Percentiles rank a stretch among this genome's conserved stretches.
Evolutionary conservation across 2,888 invertebrate genomes (phyloP).

Genomic region (Nymphalis polychloros): DNA sequence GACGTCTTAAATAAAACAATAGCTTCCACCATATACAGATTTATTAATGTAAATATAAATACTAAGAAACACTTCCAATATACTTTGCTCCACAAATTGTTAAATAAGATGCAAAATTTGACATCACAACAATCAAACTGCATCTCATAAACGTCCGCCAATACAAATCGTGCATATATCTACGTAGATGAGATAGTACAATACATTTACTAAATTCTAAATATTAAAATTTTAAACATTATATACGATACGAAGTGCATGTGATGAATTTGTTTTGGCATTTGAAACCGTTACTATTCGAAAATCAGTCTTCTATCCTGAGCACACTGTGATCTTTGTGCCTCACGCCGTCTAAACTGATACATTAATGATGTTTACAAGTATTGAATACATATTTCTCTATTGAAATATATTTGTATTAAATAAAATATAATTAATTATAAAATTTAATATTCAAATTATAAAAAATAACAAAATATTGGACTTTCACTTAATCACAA

Average conservation of each 20-base stretch:
- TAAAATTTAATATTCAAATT: conserved; percentile 20
- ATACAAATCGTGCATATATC: conserved; percentile 23
- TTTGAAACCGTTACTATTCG: conserved; percentile 50
- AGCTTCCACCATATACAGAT: conserved; percentile 52
- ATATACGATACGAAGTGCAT: conserved; percentile 49
- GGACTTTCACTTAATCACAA: conserved; percentile 33
- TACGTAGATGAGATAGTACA: conserved; percentile 14
- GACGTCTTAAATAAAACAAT: conserved; percentile 34
- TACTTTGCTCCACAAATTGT: conserved; percentile 47
- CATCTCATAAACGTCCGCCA: conserved; percentile 12
- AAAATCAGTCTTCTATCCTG: conserved; percentile 78
- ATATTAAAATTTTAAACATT: conserved; percentile 26
- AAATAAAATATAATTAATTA: conserved; percentile 2
- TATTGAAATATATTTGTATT: neutral
- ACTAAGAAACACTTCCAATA: conserved; percentile 53
- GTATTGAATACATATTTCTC: conserved; percentile 1
- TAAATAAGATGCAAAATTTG: conserved; percentile 20
- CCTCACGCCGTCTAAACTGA: conserved; percentile 5
- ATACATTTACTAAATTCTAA: conserved; percentile 32
- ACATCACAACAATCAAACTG: neutral
- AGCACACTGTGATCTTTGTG: conserved; percentile 53
- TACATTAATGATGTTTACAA: neutral
- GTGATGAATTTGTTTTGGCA: conserved; percentile 52
- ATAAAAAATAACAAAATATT: conserved; percentile 33
- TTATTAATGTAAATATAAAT: conserved; percentile 69